A percentile compares a stretch with the other conserved stretches of the same genome.
These are phyloP conservation scores for Leontocebus nigricollis DNA, from an alignment of 2,797 vertebrate genomes.

Conservation along the genomic window DNA sequence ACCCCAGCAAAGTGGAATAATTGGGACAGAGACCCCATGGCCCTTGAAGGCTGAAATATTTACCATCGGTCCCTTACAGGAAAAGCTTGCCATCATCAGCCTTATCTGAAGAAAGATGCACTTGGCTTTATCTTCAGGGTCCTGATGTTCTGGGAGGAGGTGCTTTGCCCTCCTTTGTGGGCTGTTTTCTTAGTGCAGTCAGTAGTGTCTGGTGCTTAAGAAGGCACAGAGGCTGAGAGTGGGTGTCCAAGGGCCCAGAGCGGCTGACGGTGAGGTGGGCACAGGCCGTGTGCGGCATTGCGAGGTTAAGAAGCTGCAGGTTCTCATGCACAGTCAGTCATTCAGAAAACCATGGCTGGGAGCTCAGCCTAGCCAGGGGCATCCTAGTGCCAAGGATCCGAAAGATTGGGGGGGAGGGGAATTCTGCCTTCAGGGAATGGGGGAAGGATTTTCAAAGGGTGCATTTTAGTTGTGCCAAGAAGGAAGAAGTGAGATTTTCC, in stretches of 20 bases:
- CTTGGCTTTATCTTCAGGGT: not conserved
- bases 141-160: not conserved
- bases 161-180: not conserved
- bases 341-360: not conserved
- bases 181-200: not conserved
- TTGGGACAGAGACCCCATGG: rapidly evolving
- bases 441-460: not conserved
- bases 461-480: not conserved
- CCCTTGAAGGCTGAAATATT: not conserved
- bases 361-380: rapidly evolving
- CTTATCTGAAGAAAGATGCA: not conserved
- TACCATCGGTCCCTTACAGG: not conserved
- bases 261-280: no score
- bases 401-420: not conserved
- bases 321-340: rapidly evolving
- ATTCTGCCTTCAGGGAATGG: not conserved
- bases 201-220: not conserved
- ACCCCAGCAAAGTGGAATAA: rapidly evolving
- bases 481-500: not conserved
- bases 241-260: no score
- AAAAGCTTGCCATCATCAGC: not conserved
- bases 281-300: not conserved
- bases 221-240: not conserved
- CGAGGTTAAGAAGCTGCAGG: not conserved
- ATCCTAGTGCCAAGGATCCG: rapidly evolving